Conservation (phyloP, 2,888 invertebrate species). For the Diarsia rubi region DNA sequence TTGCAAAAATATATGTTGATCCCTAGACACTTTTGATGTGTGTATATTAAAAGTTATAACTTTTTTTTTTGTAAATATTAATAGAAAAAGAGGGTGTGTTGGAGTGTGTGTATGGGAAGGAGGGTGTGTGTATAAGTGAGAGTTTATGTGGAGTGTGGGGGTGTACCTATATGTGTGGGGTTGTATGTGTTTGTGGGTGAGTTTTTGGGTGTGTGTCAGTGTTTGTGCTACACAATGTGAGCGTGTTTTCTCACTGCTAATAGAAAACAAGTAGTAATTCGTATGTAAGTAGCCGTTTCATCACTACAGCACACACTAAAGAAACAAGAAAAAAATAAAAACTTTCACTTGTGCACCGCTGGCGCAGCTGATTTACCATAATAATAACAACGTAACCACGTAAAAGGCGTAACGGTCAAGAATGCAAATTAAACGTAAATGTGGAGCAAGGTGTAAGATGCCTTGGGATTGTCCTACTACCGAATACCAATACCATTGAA, state of each 20-base stretch:
- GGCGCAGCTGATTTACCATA: constrained; percentile 8
- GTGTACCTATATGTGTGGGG: too few species aligned
- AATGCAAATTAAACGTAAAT: constrained; percentile 44
- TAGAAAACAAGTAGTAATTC: not conserved
- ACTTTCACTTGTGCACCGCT: constrained; percentile 34
- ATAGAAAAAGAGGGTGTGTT: too few species aligned
- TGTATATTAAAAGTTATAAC: too few species aligned
- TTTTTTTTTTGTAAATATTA: too few species aligned
- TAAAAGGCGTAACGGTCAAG: constrained; percentile 45
- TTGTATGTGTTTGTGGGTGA: too few species aligned
- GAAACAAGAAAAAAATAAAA: constrained; percentile 1
- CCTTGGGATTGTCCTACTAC: constrained; percentile 43
- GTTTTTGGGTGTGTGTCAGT: too few species aligned
- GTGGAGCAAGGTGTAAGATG: constrained; percentile 55
- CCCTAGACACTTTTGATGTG: too few species aligned
- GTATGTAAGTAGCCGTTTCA: not conserved
- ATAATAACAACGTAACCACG: constrained; percentile 8
- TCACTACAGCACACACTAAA: not conserved
- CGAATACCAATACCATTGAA: constrained; percentile 38
- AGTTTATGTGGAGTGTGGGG: too few species aligned
- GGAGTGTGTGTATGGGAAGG: too few species aligned
- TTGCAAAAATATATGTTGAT: too few species aligned
- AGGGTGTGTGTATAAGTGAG: too few species aligned
- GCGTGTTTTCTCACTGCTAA: not conserved
- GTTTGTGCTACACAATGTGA: too few species aligned